Evolutionary conservation across 2,797 vertebrate species (phyloP).

Genomic region (Momotus momota): DNA sequence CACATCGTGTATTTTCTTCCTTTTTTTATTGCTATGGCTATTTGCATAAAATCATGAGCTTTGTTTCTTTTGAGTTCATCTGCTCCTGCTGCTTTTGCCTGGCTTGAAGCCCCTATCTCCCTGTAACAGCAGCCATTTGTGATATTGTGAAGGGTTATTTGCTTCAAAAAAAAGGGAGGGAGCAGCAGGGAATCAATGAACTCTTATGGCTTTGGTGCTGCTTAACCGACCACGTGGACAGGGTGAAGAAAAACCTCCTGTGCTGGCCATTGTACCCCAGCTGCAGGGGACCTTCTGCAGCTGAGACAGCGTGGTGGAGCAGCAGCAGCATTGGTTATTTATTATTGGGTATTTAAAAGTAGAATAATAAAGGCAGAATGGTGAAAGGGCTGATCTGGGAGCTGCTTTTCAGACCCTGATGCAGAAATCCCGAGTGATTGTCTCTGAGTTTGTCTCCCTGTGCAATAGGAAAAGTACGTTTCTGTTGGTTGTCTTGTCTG

Average conservation of each 20-base stretch:
- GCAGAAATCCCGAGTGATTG: background rate
- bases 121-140: background rate
- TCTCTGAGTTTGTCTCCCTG: background rate
- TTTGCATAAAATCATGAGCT: background rate
- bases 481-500: background rate
- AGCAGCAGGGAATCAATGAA: background rate
- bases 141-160: slow-evolving; percentile 8
- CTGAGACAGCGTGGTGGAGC: background rate
- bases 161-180: background rate
- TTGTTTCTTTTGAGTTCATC: background rate
- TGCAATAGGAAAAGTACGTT: background rate
- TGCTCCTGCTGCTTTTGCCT: slow-evolving; percentile 42
- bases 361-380: background rate
- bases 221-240: background rate
- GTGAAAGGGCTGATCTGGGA: background rate
- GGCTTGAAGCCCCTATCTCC: background rate
- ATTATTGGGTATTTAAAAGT: background rate
- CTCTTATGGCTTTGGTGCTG: background rate
- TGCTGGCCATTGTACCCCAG: background rate
- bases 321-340: background rate
- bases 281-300: slow-evolving; percentile 2
- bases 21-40: background rate
- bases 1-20: background rate
- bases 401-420: background rate
- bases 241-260: background rate